Evolutionary conservation across 2,888 invertebrate species (phyloP).

Genomic region (Drosophila longiperda): DNA sequence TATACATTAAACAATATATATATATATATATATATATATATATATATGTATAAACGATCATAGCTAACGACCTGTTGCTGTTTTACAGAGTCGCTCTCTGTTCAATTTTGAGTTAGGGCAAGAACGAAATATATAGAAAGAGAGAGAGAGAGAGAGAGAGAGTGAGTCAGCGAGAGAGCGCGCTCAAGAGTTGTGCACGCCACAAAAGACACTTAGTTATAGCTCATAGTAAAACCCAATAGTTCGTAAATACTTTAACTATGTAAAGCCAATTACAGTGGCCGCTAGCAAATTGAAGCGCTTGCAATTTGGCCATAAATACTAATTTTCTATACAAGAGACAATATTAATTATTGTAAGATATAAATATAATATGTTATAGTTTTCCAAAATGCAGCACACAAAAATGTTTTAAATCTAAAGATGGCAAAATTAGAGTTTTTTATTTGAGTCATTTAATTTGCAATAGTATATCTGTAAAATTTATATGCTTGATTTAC

Average conservation of each 20-base stretch:
- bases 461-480: neutral
- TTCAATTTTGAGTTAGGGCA: constrained; percentile 1
- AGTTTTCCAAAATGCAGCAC: neutral
- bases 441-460: neutral
- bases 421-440: neutral
- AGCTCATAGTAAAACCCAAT: constrained; percentile 18
- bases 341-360: neutral
- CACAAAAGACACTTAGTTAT: constrained; percentile 38
- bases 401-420: neutral
- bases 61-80: constrained; percentile 31
- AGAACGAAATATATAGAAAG: constrained; percentile 10
- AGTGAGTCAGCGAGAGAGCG: constrained; percentile 2
- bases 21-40: constrained; percentile 2
- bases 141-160: neutral
- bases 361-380: neutral
- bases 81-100: constrained; percentile 2
- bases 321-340: neutral
- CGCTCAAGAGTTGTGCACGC: constrained; percentile 3
- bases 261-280: constrained; percentile 20
- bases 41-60: constrained; percentile 15
- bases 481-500: constrained; percentile 17
- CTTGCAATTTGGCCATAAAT: neutral
- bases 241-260: constrained; percentile 16
- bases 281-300: constrained; percentile 4
- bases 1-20: constrained; percentile 9